These are phyloP conservation scores for Otolemur garnettii DNA, from an alignment of 2,113 vertebrate species.

Conservation along the genomic window DNA sequence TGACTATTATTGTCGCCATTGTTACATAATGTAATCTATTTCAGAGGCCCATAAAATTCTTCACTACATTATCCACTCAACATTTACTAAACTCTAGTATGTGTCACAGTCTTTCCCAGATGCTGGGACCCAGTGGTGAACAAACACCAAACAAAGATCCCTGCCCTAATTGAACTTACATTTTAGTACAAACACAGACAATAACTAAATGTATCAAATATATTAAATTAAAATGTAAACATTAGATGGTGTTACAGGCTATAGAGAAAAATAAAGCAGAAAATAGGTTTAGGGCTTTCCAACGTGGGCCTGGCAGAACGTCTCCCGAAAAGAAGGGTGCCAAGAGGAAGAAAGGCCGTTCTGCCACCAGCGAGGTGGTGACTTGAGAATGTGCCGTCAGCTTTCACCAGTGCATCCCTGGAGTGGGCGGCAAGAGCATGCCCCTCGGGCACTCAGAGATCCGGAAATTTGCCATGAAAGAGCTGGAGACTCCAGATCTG, in stretches of 20 bases:
- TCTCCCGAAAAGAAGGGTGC: too few species aligned
- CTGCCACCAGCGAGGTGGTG: too few species aligned
- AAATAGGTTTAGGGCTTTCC: too few species aligned
- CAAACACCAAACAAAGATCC: not conserved
- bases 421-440: too few species aligned
- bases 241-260: not conserved
- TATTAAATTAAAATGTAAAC: not conserved
- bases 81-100: not conserved
- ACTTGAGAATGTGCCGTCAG: too few species aligned
- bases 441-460: too few species aligned
- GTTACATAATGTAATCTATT: not conserved
- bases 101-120: not conserved
- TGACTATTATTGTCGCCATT: not conserved
- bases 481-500: too few species aligned
- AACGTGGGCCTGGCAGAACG: too few species aligned
- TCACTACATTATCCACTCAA: not conserved
- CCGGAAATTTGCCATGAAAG: too few species aligned
- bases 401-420: too few species aligned
- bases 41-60: constrained; percentile 4
- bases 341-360: too few species aligned
- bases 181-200: not conserved
- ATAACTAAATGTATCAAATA: not conserved
- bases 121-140: not conserved
- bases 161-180: not conserved
- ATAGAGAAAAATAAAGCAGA: not conserved